Base-by-base conservation (phyloP, 1,140 invertebrate genomes). In the Megalonaias nervosa region DNA sequence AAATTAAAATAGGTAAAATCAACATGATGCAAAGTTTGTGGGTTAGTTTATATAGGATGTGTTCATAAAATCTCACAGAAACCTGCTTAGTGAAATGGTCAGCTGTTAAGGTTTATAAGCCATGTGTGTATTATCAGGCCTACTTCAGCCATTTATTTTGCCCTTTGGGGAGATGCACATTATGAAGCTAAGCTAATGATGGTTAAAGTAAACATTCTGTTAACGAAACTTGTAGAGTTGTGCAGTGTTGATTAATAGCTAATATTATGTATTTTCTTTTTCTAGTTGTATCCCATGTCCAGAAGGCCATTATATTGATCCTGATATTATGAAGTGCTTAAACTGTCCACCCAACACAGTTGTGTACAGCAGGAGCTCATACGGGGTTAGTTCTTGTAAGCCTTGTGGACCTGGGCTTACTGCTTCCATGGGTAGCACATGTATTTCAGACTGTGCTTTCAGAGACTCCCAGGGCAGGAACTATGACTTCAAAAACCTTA, bases 201-300 rank as follows among this genome's bases (percentile, higher is more conserved):
- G 11, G 5, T 19, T 67, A 67, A 67, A 67, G 17, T 23, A n/a
- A 67, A 48, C 38, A 48, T 48, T 31, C 26, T 4, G 4, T 48
- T 48, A 48, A 48, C 38, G 9, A 48, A 48, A 48, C 38, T 48
- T 48, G 4, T 9, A 48, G 4, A 48, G 38, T 67, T 67, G 0
- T 16, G n/a, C 9, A 23, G 11, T 21, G 16, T 13, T 15, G 48
- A 31, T 60, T 65, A 16, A 38, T 65, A 60, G 14, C n/a, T 48
- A 26, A 67, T 57, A 26, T 71, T 11, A 19, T 61, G 66, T 75
- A 13, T 61, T 58, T 73, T 69, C 60, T 12, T 74, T 26, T 76
- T 82, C 58, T 75, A 91, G 92, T 2, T 93, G 93, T 85, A 89
- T 93, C 48, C 92, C 93, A 9, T 93, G 93, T 84, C 91, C 91